Evolutionary conservation across 1,140 invertebrate genomes (phyloP).

Genomic region (Drosophila bipectinata): DNA sequence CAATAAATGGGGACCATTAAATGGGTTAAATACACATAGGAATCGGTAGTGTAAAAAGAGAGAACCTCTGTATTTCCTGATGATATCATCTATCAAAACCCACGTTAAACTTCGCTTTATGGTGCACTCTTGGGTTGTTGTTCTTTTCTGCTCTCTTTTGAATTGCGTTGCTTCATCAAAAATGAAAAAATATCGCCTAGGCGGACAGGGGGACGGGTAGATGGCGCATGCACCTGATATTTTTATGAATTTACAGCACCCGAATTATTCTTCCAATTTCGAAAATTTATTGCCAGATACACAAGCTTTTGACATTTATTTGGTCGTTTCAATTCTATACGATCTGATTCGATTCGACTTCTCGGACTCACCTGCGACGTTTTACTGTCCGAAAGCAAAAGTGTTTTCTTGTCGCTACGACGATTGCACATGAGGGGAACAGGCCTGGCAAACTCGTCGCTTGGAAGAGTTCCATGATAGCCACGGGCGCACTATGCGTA

Average conservation of each 20-base stretch:
- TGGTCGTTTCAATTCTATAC: conserved; percentile 38
- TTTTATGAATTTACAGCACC: conserved; percentile 77
- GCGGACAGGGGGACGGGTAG: background rate
- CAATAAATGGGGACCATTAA: conserved; percentile 2
- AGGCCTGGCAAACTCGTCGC: conserved; percentile 42
- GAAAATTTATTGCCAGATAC: conserved; percentile 77
- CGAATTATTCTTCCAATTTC: conserved; percentile 78
- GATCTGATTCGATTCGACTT: conserved; percentile 19
- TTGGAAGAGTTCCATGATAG: conserved; percentile 61
- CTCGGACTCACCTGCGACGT: conserved; percentile 31
- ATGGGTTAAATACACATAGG: conserved; percentile 47
- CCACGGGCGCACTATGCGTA: conserved; percentile 62
- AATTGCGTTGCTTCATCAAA: conserved; percentile 59
- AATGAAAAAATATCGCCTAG: conserved; percentile 30
- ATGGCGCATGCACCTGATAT: conserved; percentile 68
- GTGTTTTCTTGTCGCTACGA: conserved; percentile 39
- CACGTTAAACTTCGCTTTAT: conserved; percentile 43
- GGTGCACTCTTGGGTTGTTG: conserved; percentile 33
- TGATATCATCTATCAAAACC: conserved; percentile 58
- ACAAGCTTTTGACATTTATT: conserved; percentile 63
- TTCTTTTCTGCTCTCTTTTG: conserved; percentile 8
- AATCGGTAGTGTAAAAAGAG: conserved; percentile 4
- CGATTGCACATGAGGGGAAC: conserved; percentile 41
- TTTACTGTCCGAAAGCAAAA: conserved; percentile 71
- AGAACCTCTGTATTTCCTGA: conserved; percentile 38